A percentile compares a stretch with the other conserved stretches of the same genome.
phyloP scores from a whole-genome alignment of 2,888 invertebrate species.

The Anoncus sp. region DNA sequence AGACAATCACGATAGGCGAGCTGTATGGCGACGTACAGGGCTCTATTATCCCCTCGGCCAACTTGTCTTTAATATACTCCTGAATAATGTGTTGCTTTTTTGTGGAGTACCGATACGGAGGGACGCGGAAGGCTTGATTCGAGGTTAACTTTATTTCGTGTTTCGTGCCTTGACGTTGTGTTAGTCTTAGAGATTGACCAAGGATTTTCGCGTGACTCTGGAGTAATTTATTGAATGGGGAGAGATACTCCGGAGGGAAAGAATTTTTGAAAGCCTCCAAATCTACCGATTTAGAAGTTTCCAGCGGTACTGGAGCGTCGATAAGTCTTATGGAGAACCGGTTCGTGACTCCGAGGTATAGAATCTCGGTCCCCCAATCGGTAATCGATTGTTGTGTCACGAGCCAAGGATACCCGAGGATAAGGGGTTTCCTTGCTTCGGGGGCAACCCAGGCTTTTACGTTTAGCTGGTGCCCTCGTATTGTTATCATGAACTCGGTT shows the following conservation, averaged over 20 bases:
- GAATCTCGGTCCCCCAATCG: background rate
- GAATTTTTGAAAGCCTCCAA: too few species aligned
- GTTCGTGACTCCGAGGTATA: background rate
- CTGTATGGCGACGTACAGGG: too few species aligned
- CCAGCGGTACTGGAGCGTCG: background rate
- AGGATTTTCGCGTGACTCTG: constrained; percentile 49
- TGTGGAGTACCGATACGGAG: too few species aligned
- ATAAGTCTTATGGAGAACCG: background rate
- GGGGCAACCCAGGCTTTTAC: constrained; percentile 29
- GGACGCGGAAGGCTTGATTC: background rate
- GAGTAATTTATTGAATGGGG: background rate
- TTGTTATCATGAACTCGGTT: background rate
- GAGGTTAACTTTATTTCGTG: background rate
- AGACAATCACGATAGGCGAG: too few species aligned
- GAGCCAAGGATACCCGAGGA: background rate
- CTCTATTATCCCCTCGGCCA: too few species aligned
- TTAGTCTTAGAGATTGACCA: background rate
- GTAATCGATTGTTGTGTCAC: constrained; percentile 16
- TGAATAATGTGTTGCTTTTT: too few species aligned
- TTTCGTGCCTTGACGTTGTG: background rate
- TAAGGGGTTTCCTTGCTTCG: constrained; percentile 4
- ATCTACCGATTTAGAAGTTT: background rate
- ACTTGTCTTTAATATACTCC: too few species aligned
- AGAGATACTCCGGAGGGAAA: background rate
- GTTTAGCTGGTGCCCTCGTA: background rate